These are phyloP conservation scores for Poeciliopsis turneri DNA, from an alignment of 2,797 vertebrate species.

Conservation along the genomic window DNA sequence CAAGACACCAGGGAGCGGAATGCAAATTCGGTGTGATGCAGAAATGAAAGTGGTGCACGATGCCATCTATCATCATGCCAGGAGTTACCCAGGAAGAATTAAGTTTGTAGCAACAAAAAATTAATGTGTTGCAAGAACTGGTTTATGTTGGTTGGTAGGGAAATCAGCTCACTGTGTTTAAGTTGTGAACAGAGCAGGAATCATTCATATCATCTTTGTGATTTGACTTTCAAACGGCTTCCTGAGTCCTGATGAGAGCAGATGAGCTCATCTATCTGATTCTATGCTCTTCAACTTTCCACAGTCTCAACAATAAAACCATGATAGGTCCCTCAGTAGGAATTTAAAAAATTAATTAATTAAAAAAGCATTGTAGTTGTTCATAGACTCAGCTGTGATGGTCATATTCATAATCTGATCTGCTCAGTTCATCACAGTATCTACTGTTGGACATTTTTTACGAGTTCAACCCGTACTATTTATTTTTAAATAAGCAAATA, in stretches of 20 bases:
- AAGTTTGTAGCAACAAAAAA: neutral
- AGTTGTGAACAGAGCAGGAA: neutral
- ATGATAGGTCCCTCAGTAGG: neutral
- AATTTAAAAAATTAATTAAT: too few species aligned
- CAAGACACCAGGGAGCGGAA: neutral
- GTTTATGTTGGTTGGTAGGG: neutral
- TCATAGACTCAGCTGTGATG: neutral
- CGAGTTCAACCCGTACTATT: neutral
- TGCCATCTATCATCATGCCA: neutral
- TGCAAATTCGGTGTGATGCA: neutral
- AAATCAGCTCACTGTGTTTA: neutral
- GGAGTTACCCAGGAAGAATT: neutral
- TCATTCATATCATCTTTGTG: neutral
- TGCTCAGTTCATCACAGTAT: neutral
- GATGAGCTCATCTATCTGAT: neutral
- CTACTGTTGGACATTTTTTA: neutral
- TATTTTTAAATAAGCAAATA: neutral
- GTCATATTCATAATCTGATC: neutral
- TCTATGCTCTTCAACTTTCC: neutral
- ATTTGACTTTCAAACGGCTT: neutral
- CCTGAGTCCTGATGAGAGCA: neutral
- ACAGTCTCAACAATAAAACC: neutral
- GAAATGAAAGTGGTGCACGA: neutral
- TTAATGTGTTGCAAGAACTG: neutral
- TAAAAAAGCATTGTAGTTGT: too few species aligned